Evolutionary conservation across 2,888 invertebrate species (phyloP), one percentile per base, ranked within the genome.

Genomic region (Lysandra coridon): DNA sequence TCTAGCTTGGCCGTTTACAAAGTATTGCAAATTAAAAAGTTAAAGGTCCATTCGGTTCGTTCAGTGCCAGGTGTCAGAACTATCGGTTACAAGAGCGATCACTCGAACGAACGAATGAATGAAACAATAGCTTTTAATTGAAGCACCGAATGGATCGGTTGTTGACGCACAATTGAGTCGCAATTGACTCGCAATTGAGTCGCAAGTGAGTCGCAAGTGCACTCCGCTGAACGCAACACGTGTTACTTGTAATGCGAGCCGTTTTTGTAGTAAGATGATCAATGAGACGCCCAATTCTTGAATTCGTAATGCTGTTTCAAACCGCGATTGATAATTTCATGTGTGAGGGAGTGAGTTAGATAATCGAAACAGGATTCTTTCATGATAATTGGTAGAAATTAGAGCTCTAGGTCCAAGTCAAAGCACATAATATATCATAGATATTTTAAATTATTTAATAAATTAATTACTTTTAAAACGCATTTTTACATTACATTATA

Each of bases 121-220:
- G 84, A 83, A 85, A 85, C 85, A 85, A 86, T 85, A 83, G 82
- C 83, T 80, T 84, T 87, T 87, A 86, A 86, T 85, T 85, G 86
- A 82, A 80, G 84, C 80, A 83, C 84, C 81, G 84, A 86, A 85
- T 84, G 85, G 84, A 83, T 83, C 83, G 82, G 80, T 57, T 3
- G 57, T 57, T 57, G 57, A 57, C 57, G 57, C 80, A 82, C 83
- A 62, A 23, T 62, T 62, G 60, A 62, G 53, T 14, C 14, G 53
- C 53, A 53, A 53, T 57, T 57, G 57, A 57, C 57, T 57, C 57
- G 57, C 81, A 77, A 80, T 79, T 83, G 83, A 79, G 62, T 74
- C 80, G 84, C 86, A 87, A 88, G 89, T 85, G 87, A 89, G 85
- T 87, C 82, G 85, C 86, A 85, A 86, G 86, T 83, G 84, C 83